Evolutionary conservation across 2,113 vertebrate genomes (phyloP).

Genomic region (Crotalus horridus): DNA sequence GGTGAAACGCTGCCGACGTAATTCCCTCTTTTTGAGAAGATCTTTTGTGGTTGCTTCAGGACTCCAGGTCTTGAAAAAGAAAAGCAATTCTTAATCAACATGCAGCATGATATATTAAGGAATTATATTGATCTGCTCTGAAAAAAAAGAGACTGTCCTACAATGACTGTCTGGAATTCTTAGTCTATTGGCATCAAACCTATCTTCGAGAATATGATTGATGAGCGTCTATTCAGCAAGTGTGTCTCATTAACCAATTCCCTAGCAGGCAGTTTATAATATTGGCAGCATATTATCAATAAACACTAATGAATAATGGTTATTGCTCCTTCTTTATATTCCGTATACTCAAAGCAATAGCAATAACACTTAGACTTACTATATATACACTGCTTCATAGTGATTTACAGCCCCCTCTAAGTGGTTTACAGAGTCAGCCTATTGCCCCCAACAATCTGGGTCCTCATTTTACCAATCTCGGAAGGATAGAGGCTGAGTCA

Average conservation of each 20-base stretch:
- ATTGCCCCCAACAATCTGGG: not conserved
- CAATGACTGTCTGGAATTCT: not conserved
- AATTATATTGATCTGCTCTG: not conserved
- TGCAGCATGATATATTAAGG: not conserved
- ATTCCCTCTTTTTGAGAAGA: slow-evolving; percentile 73
- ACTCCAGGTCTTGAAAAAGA: slow-evolving; percentile 75
- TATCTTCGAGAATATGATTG: not conserved
- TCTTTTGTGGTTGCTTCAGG: slow-evolving; percentile 74
- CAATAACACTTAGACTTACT: not conserved
- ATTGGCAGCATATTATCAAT: not conserved
- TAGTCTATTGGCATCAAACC: not conserved
- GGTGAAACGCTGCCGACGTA: slow-evolving; percentile 57
- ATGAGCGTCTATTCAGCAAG: not conserved
- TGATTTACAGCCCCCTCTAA: not conserved
- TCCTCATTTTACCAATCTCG: not conserved
- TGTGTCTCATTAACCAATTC: not conserved
- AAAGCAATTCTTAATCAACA: slow-evolving; percentile 5
- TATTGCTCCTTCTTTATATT: not conserved
- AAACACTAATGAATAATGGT: not conserved
- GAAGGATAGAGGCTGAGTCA: not conserved
- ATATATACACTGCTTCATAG: not conserved
- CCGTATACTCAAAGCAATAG: not conserved
- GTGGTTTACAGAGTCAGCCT: not conserved
- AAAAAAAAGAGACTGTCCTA: not conserved
- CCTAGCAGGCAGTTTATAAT: not conserved